A percentile compares a stretch with the other conserved stretches of the same genome.
phyloP scores from a whole-genome alignment of 2,113 vertebrate genomes.

The Bothrops jararaca region DNA sequence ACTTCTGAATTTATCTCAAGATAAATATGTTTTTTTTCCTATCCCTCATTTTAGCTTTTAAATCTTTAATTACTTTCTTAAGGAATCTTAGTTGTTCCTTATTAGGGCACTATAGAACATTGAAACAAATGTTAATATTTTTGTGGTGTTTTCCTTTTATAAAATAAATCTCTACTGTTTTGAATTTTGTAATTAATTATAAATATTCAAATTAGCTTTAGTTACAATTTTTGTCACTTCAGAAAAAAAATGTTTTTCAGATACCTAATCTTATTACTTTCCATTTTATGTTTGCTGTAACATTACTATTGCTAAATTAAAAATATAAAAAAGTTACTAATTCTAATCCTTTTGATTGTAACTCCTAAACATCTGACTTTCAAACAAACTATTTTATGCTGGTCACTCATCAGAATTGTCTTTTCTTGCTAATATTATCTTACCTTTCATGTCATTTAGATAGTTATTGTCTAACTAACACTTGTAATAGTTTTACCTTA shows the following conservation, averaged over 20 bases:
- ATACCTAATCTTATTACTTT: background rate
- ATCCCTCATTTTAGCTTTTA: too few species aligned
- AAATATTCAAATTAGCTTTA: background rate
- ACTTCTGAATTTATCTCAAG: background rate
- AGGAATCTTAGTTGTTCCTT: background rate
- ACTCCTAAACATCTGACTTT: too few species aligned
- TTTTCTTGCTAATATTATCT: too few species aligned
- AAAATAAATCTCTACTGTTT: background rate
- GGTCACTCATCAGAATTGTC: too few species aligned
- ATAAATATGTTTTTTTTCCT: too few species aligned
- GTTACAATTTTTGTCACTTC: background rate
- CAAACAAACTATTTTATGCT: too few species aligned
- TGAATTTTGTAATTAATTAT: background rate
- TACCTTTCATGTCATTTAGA: too few species aligned
- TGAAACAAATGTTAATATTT: background rate
- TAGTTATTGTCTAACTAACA: background rate
- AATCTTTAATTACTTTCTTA: too few species aligned
- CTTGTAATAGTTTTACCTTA: background rate
- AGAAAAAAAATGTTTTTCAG: background rate
- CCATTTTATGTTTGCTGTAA: background rate
- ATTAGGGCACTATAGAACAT: background rate
- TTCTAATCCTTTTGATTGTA: background rate
- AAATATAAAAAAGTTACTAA: background rate
- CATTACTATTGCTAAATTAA: background rate
- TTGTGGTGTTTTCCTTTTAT: background rate